Base-by-base conservation (phyloP, 2,888 invertebrate genomes). In the Euplagia quadripunctaria region DNA sequence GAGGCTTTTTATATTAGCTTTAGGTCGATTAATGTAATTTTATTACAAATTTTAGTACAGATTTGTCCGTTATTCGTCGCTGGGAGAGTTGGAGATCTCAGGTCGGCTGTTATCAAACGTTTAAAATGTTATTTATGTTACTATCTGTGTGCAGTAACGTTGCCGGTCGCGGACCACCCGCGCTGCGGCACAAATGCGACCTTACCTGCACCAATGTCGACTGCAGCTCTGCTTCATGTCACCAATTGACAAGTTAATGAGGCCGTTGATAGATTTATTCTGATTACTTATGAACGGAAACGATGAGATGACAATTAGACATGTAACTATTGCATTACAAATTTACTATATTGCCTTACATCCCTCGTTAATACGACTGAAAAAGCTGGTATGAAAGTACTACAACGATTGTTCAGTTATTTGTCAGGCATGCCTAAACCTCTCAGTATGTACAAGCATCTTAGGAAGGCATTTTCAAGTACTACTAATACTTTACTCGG, bases 161-260 rank as follows among this genome's bases (percentile, higher is more conserved):
- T 61, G 42, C 42, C 31, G 51, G 51, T 67, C 63, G 49, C 12
- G 66, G 82, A 82, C 82, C 82, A 82, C 83, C 82, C 82, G 73
- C 78, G 61, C 67, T 17, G 42, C 64, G 42, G 67, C 46, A 20
- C 43, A 14, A 14, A 61, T 14, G 51, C 61, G 61, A 68, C 46
- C 46, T 9, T 66, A 49, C 49, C 66, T 66, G 20, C 7, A 3
- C 9, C 11, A 31, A 63, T 31, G 63, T 64, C 64, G 43, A 51
- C 64, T 41, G 52, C 42, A 12, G 49, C 46, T 5, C 31, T 14
- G 51, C 55, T 42, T 61, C 66, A 49, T 42, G 20, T 73, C 72
- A 68, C 67, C 64, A 51, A 46, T 42, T 66, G 71, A 68, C 70
- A 70, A 68, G 41, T 70, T 42, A 66, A 67, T 68, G 64, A 68